phyloP scores from a whole-genome alignment of 2,113 vertebrate species.

The Entelurus aequoreus region DNA sequence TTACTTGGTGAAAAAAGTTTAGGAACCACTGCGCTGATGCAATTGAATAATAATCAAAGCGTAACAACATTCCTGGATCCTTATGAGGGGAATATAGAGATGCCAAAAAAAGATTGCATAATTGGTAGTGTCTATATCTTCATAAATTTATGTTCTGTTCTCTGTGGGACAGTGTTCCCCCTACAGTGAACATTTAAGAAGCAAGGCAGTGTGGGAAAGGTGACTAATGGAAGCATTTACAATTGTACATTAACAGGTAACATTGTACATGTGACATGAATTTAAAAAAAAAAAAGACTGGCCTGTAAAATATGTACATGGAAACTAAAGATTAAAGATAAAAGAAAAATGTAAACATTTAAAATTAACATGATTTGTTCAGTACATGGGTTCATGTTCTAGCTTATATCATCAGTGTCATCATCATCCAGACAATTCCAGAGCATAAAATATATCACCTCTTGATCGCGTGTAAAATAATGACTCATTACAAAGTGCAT shows the following conservation, averaged over 20 bases:
- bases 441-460: slow-evolving; percentile 42
- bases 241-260: slow-evolving; percentile 14
- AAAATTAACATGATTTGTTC: slow-evolving; percentile 31
- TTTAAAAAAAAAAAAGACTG: slow-evolving; percentile 28
- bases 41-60: background rate
- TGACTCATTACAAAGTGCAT: slow-evolving; percentile 23
- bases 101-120: background rate
- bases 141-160: slow-evolving; percentile 6
- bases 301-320: slow-evolving; percentile 23
- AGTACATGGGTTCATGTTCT: slow-evolving; percentile 35
- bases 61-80: background rate
- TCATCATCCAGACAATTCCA: slow-evolving; percentile 36
- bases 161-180: background rate
- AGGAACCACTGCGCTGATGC: background rate
- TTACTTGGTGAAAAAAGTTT: too few species aligned
- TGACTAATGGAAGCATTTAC: slow-evolving; percentile 31
- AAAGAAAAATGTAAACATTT: slow-evolving; percentile 27
- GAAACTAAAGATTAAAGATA: slow-evolving; percentile 15
- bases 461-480: slow-evolving; percentile 24
- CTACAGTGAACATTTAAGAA: slow-evolving; percentile 12
- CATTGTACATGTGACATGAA: background rate
- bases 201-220: slow-evolving; percentile 34
- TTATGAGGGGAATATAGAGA: background rate
- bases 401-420: slow-evolving; percentile 60
- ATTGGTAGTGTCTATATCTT: background rate